These are phyloP conservation scores for Drosophila equinoxialis DNA, from an alignment of 1,140 invertebrate species.

Conservation along the genomic window DNA sequence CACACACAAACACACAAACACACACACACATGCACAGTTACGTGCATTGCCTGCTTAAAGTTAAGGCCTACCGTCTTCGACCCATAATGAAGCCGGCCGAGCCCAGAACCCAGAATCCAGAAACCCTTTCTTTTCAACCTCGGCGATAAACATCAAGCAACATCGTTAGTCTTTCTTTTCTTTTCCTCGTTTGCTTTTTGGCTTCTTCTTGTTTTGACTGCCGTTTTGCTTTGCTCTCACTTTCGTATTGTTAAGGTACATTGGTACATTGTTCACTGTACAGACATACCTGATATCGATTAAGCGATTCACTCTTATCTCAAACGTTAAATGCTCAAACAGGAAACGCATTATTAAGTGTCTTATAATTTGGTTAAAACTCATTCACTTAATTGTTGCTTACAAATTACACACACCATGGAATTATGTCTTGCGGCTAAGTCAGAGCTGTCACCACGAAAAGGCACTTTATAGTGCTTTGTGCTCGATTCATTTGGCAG, in stretches of 20 bases:
- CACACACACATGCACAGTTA: slow-evolving; percentile 19
- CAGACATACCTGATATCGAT: slow-evolving; percentile 52
- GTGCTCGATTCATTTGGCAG: not conserved
- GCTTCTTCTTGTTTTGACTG: slow-evolving; percentile 59
- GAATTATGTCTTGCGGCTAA: slow-evolving; percentile 63
- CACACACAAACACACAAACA: slow-evolving; percentile 33
- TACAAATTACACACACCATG: slow-evolving; percentile 46
- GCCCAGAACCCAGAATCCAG: slow-evolving; percentile 11
- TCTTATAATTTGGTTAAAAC: slow-evolving; percentile 46
- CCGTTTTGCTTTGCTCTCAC: slow-evolving; percentile 55
- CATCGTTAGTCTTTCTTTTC: slow-evolving; percentile 65
- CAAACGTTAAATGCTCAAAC: slow-evolving; percentile 31
- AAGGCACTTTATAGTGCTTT: slow-evolving; percentile 26
- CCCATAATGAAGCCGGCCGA: slow-evolving; percentile 57
- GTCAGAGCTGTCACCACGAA: slow-evolving; percentile 60
- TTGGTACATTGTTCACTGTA: not conserved
- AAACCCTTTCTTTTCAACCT: slow-evolving; percentile 64
- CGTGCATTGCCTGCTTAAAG: slow-evolving; percentile 63
- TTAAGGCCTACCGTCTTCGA: slow-evolving; percentile 51
- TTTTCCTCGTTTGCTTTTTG: slow-evolving; percentile 40
- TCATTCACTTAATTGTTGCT: slow-evolving; percentile 40
- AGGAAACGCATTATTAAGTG: slow-evolving; percentile 56
- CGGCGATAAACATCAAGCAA: slow-evolving; percentile 69
- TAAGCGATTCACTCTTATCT: slow-evolving; percentile 57
- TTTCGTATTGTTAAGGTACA: slow-evolving; percentile 51